Percentiles rank a stretch among this genome's conserved stretches.
phyloP scores from a whole-genome alignment of 2,888 invertebrate genomes.

The Lepidocyrtoides sp. region DNA sequence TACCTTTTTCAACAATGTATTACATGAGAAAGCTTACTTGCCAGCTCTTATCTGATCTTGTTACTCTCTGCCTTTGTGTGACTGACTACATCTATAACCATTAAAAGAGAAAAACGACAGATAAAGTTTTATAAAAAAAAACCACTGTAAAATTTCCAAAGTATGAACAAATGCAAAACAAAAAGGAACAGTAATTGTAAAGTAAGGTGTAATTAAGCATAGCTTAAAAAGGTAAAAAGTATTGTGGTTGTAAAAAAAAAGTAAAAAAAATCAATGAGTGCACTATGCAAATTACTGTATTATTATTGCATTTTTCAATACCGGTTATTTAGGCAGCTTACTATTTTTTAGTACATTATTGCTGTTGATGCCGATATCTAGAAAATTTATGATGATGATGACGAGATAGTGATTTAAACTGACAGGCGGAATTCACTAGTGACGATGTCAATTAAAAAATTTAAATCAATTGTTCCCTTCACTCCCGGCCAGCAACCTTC shows the following conservation, averaged over 20 bases:
- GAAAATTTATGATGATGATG: not conserved
- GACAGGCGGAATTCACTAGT: constrained; percentile 1
- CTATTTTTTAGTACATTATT: too few species aligned
- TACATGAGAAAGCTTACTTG: not conserved
- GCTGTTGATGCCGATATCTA: too few species aligned
- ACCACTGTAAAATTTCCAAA: not conserved
- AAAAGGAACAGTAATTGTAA: not conserved
- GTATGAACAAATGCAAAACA: not conserved
- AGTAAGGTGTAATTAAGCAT: constrained; percentile 8
- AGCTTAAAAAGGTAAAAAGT: constrained; percentile 4
- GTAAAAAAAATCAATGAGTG: constrained; percentile 15
- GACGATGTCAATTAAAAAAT: constrained; percentile 19
- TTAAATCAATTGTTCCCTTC: constrained; percentile 22
- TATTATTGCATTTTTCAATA: too few species aligned
- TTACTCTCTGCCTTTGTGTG: too few species aligned
- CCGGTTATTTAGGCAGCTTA: not conserved
- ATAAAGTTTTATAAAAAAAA: too few species aligned
- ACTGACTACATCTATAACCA: not conserved
- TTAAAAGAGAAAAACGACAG: not conserved
- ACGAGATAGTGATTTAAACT: not conserved
- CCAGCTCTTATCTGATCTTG: constrained; percentile 4
- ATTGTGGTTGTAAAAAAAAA: not conserved
- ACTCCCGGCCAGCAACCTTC: constrained; percentile 29
- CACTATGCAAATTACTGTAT: too few species aligned
- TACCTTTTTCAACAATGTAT: not conserved